A percentile compares a stretch with the other conserved stretches of the same genome.
phyloP scores from a whole-genome alignment of 2,888 invertebrate species.

The Liopterus haemorrhoidalis region DNA sequence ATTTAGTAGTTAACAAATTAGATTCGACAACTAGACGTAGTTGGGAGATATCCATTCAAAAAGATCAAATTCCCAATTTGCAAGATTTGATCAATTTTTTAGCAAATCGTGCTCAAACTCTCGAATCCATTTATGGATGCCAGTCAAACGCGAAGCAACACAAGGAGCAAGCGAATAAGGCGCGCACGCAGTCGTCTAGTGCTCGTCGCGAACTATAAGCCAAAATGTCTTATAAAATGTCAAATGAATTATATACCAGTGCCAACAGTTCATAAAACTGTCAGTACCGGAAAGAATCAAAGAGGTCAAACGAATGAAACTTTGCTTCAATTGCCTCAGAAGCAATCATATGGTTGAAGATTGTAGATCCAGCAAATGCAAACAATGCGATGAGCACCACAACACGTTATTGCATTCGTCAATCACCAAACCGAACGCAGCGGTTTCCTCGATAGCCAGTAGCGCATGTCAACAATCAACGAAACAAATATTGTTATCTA shows the following conservation, averaged over 20 bases:
- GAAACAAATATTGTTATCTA: no score
- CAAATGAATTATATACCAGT: conserved; percentile 1
- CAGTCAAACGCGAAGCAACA: background rate
- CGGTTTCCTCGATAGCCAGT: background rate
- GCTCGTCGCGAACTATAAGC: background rate
- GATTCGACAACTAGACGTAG: conserved; percentile 27
- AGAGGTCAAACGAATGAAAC: conserved; percentile 1
- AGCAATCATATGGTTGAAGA: background rate
- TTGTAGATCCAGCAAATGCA: background rate
- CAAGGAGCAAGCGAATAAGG: background rate
- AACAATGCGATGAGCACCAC: background rate
- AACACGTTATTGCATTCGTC: background rate
- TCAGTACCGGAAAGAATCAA: conserved; percentile 4
- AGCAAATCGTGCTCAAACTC: background rate
- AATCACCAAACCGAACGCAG: background rate
- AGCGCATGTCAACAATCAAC: no score
- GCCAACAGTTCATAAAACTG: background rate
- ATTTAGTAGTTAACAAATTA: conserved; percentile 25
- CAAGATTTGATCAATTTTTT: conserved; percentile 1
- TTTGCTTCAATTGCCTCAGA: conserved; percentile 4
- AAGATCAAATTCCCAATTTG: conserved; percentile 3
- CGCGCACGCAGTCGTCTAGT: background rate
- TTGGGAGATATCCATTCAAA: conserved; percentile 24
- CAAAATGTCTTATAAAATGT: no score
- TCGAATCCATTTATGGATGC: background rate